Base-by-base conservation (phyloP, 2,797 vertebrate genomes). In the Glyptemys insculpta region DNA sequence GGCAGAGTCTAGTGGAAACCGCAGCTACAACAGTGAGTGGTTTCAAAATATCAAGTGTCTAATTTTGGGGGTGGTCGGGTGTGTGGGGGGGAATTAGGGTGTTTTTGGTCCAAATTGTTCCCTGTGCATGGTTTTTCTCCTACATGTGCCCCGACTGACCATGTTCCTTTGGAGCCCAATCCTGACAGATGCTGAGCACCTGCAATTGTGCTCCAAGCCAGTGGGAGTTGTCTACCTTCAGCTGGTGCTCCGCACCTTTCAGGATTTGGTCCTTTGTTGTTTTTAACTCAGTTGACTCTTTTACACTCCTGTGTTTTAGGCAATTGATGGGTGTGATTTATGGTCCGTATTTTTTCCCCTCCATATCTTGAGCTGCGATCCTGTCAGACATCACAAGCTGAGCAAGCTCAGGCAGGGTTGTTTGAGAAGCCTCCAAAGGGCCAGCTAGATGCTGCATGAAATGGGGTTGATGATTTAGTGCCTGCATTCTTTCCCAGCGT, bases 21-120 rank as follows among this genome's bases (percentile, higher is more conserved):
- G 96, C 98, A 97, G 10, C 98, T 97, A 96, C 98, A 95, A 98
- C 98, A 98, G 98, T 98, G 98, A 98, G 98, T 98, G 98, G 81
- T 92, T 96, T 93, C 96, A 91, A 74, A 92, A 49, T 47, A 79
- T 81, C 56, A 2, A 2, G 6, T 6, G 78, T 82, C 41, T 86
- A 5, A 1, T 11, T 37, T 44, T 5, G 44, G 84, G 81, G 85
- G 81, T 81, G 74, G 79, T 44, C 10, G 41, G 89, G 86, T 4
- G 15, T 41, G 44, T 19, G 74, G 8, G 44, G 31, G 87, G 91
- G 90, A 1, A 31, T 68, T 2, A 62, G 41, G 91, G 74, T 79
- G 34, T 78, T 81, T 81, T 88, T 87, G 29, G 79, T 49, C 65
- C 94, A 92, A 62, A 50, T 72, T 72, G 6, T 84, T 50, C 34